Evolutionary conservation across 2,797 vertebrate species (phyloP).

Genomic region (Neosilurus hyrtlii): DNA sequence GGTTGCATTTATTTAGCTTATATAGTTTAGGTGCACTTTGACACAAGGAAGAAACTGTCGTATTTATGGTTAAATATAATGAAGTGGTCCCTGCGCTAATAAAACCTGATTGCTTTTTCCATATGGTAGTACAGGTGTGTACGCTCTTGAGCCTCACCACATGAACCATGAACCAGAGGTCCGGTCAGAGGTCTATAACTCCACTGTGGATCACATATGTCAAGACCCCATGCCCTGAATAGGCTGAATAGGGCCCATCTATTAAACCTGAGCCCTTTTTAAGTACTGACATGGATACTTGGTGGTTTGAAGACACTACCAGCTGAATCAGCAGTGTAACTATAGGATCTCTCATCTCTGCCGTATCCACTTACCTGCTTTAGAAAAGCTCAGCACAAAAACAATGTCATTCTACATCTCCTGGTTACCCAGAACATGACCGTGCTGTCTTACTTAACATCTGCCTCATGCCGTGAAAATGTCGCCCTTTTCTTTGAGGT

Average conservation of each 20-base stretch:
- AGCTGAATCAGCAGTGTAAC: constrained; percentile 58
- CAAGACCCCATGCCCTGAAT: constrained; percentile 48
- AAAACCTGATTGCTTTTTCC: constrained; percentile 10
- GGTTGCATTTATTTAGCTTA: constrained; percentile 19
- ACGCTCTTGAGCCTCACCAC: not conserved
- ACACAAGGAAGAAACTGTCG: not conserved
- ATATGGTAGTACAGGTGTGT: constrained; percentile 24
- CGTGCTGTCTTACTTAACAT: constrained; percentile 21
- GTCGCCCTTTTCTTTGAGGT: constrained; percentile 5
- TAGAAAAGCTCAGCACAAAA: constrained; percentile 42
- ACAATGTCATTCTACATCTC: constrained; percentile 37
- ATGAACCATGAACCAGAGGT: not conserved
- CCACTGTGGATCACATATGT: constrained; percentile 19
- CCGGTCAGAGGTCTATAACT: constrained; percentile 18
- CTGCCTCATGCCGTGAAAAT: constrained; percentile 12
- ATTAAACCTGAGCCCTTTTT: constrained; percentile 56
- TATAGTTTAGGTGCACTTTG: constrained; percentile 21
- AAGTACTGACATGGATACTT: constrained; percentile 57
- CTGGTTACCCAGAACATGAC: constrained; percentile 28
- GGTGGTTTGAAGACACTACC: constrained; percentile 40
- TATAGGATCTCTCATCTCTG: constrained; percentile 48
- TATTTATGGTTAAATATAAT: constrained; percentile 15
- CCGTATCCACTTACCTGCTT: constrained; percentile 44
- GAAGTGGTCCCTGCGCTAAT: constrained; percentile 10
- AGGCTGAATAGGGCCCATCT: constrained; percentile 61